Conservation (phyloP, 2,797 vertebrate genomes). For the Microctenopoma stevenorrisi region DNA sequence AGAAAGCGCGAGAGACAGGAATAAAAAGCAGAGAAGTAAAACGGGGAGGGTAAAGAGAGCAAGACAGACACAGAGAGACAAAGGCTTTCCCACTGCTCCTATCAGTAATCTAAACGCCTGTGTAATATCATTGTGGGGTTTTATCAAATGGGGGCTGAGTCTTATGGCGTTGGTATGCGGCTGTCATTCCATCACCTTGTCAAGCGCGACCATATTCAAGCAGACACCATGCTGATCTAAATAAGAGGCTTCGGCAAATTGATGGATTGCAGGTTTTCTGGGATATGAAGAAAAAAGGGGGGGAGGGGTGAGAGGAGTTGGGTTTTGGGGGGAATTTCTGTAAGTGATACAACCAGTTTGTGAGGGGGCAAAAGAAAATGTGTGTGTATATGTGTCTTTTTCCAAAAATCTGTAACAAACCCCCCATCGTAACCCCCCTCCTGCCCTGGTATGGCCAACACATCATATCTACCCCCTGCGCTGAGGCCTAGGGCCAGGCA, state of each 20-base stretch:
- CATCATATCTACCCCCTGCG: conserved; percentile 78
- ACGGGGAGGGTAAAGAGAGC: conserved; percentile 47
- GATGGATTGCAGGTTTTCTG: conserved; percentile 75
- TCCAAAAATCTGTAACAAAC: conserved; percentile 56
- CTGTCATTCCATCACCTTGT: conserved; percentile 80
- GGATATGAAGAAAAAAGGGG: conserved; percentile 67
- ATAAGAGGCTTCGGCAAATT: conserved; percentile 75
- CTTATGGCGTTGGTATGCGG: conserved; percentile 71
- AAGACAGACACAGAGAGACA: conserved; percentile 60
- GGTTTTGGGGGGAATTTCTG: conserved; percentile 37
- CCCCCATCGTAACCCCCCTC: conserved; percentile 23
- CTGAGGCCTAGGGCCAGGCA: conserved; percentile 76
- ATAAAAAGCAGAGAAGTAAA: conserved; percentile 49
- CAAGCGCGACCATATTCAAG: conserved; percentile 73
- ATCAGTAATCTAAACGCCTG: conserved; percentile 77
- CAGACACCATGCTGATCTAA: conserved; percentile 78
- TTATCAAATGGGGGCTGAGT: conserved; percentile 71
- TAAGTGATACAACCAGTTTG: conserved; percentile 54
- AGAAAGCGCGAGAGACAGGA: conserved; percentile 46
- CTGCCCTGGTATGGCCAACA: conserved; percentile 60
- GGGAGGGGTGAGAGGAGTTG: conserved; percentile 32
- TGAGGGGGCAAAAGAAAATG: conserved; percentile 12
- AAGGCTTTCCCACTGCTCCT: conserved; percentile 74
- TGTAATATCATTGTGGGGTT: conserved; percentile 74
- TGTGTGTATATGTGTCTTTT: conserved; percentile 32